Base-by-base conservation (phyloP, 2,797 vertebrate genomes). In the Alcedo quadribrachys region DNA sequence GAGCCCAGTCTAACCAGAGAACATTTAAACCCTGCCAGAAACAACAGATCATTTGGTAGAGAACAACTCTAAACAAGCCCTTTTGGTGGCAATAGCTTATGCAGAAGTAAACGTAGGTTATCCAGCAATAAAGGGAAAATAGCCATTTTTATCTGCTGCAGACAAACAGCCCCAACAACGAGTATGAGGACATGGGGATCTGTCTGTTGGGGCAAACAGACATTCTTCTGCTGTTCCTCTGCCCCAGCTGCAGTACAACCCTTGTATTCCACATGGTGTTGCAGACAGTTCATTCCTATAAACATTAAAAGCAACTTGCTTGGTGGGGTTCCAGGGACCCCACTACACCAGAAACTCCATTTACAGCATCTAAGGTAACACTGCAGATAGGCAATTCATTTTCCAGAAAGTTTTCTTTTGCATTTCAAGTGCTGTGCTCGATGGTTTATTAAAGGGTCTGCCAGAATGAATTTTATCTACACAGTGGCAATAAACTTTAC, bases 81-180 rank as follows among this genome's bases (percentile, higher is more conserved):
- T 94, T 94, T 74, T 82, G 50, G 50, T 81, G 78, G 30, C 37
- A 83, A 50, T 15, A 50, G 32, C 48, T 53, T 68, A 13, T 66
- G 81, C 57, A 84, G 83, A 87, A 85, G 57, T 48, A 91, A 93
- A 54, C 25, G 28, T 9, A 80, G 65, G n/a, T 54, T 91, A 85
- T 33, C 85, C 65, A 66, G 40, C 15, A 69, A 61, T 14, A 92
- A 87, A 77, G 27, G 51, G 54, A 80, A 91, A 91, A 90, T 17
- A 37, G 33, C 30, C 22, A 42, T 54, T 92, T 95, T 86, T 81
- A 77, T 68, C 68, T 61, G 45, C 55, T 82, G n/a, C 87, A 90
- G 51, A 85, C 77, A 80, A 87, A 65, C 45, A 42, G 55, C 51
- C 45, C 70, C 81, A 57, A 32, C 77, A 61, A 30, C 63, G 58